A percentile compares a stretch with the other conserved stretches of the same genome.
Evolutionary conservation across 2,888 invertebrate genomes (phyloP).

Genomic region (Melinopterus prodromus): DNA sequence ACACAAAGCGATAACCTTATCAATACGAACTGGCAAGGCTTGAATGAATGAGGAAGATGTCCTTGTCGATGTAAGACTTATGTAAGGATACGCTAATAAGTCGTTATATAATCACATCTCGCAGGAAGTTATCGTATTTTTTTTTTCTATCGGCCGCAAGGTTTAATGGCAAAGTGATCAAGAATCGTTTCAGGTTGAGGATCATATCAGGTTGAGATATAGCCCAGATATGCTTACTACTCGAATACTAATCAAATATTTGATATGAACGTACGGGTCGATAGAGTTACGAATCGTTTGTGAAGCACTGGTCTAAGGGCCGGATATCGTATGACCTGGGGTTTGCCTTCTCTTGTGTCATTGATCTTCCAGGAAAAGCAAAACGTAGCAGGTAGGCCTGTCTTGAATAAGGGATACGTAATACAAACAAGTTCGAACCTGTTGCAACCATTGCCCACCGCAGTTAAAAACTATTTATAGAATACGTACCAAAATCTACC

Average conservation of each 20-base stretch:
- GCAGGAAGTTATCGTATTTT: background rate
- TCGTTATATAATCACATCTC: background rate
- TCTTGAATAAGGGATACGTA: background rate
- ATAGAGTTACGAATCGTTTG: background rate
- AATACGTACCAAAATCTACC: background rate
- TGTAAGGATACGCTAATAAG: background rate
- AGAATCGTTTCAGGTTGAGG: background rate
- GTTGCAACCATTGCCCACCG: background rate
- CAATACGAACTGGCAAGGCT: background rate
- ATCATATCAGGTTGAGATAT: background rate
- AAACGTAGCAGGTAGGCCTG: background rate
- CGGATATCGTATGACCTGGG: background rate
- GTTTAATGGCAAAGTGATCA: background rate
- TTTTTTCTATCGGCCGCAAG: background rate
- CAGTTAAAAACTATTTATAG: too few relatives aligned
- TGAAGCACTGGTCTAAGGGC: background rate
- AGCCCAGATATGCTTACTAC: too few relatives aligned
- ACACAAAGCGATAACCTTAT: background rate
- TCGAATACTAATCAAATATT: too few relatives aligned
- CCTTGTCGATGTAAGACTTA: background rate
- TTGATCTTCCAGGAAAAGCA: background rate
- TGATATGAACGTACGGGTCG: too few relatives aligned
- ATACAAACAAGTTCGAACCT: background rate
- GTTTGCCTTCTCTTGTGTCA: background rate
- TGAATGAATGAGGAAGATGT: background rate